Percentiles rank a stretch among this genome's conserved stretches.
Evolutionary conservation across 1,140 invertebrate genomes (phyloP).

Genomic region (Tigriopus japonicus): DNA sequence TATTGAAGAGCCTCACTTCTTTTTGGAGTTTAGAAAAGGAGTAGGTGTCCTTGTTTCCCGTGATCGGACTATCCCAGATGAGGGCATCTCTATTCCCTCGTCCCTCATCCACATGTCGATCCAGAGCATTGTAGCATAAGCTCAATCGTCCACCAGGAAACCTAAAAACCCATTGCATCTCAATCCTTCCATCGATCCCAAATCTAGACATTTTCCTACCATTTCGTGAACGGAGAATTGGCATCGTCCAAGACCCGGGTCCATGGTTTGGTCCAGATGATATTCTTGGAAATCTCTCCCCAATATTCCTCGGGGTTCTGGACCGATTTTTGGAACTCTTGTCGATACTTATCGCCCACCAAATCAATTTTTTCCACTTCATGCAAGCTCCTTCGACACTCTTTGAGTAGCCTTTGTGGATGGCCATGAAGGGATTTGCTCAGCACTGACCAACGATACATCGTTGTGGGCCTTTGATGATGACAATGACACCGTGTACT

Average conservation of each 20-base stretch:
- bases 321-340: slow-evolving; percentile 34
- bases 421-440: neutral
- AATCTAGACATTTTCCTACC: slow-evolving; percentile 27
- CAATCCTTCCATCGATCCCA: too few species aligned
- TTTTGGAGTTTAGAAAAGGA: neutral
- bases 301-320: slow-evolving; percentile 66
- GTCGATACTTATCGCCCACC: neutral
- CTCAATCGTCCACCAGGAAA: slow-evolving; percentile 75
- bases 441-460: too few species aligned
- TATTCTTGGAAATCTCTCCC: slow-evolving; percentile 44
- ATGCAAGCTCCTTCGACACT: neutral
- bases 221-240: slow-evolving; percentile 68
- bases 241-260: slow-evolving; percentile 58
- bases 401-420: neutral
- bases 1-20: neutral
- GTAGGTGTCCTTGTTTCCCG: slow-evolving; percentile 27
- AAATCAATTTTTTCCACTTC: too few species aligned
- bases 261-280: slow-evolving; percentile 69
- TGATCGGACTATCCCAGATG: slow-evolving; percentile 74
- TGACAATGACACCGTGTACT: too few species aligned
- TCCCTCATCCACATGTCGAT: slow-evolving; percentile 63
- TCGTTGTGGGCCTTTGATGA: too few species aligned
- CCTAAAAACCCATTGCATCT: too few species aligned
- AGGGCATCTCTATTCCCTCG: slow-evolving; percentile 55
- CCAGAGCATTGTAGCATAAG: slow-evolving; percentile 77